A percentile compares a stretch with the other conserved stretches of the same genome.
phyloP scores from a whole-genome alignment of 2,113 vertebrate species.

The Sciurus niger region DNA sequence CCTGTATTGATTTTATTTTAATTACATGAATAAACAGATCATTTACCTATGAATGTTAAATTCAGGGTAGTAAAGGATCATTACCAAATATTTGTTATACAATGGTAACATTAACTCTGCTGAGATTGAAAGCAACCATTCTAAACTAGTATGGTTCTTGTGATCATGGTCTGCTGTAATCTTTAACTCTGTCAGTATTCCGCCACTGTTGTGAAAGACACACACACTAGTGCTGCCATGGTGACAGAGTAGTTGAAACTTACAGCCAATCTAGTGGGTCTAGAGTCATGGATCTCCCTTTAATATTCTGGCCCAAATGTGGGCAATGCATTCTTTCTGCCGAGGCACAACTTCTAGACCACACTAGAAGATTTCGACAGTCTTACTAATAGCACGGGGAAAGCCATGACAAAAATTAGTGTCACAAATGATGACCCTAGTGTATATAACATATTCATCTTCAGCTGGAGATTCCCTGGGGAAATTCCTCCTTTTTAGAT shows the following conservation, averaged over 20 bases:
- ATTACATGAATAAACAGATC: not conserved
- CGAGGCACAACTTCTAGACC: not conserved
- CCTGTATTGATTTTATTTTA: not conserved
- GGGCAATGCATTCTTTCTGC: not conserved
- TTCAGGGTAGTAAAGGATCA: not conserved
- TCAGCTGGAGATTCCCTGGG: not conserved
- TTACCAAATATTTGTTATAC: constrained; percentile 8
- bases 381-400: not conserved
- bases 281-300: not conserved
- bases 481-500: not conserved
- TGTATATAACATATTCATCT: not conserved
- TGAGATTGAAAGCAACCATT: not conserved
- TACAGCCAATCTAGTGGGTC: not conserved
- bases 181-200: not conserved
- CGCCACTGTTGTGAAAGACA: not conserved
- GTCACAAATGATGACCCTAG: not conserved
- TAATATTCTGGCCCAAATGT: not conserved
- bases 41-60: not conserved
- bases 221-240: not conserved
- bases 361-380: not conserved
- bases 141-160: not conserved
- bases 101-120: not conserved
- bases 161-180: not conserved
- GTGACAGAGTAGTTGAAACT: not conserved
- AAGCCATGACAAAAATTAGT: not conserved